phyloP scores from a whole-genome alignment of 2,113 vertebrate species.

The Sinocyclocheilus maitianheensis region DNA sequence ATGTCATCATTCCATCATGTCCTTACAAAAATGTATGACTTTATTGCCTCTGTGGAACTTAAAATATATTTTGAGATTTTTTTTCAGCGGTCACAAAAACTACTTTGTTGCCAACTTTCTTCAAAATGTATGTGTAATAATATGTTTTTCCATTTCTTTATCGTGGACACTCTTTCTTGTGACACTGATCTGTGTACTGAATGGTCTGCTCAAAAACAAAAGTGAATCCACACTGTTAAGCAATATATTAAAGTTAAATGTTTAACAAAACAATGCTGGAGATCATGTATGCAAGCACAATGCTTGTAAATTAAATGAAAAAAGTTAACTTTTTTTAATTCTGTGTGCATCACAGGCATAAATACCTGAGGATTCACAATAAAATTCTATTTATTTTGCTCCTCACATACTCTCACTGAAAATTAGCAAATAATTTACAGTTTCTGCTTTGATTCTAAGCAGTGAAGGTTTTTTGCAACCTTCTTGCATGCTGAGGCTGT shows the following conservation, averaged over 20 bases:
- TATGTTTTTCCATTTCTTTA: background rate
- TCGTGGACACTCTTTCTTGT: background rate
- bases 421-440: background rate
- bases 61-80: background rate
- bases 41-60: background rate
- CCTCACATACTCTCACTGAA: background rate
- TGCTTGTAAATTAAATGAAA: background rate
- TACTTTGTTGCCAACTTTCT: background rate
- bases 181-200: background rate
- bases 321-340: background rate
- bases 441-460: background rate
- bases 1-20: background rate
- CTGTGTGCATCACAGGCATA: background rate
- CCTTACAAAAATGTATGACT: background rate
- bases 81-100: background rate
- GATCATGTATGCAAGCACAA: background rate
- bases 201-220: background rate
- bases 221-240: background rate
- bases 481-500: slow-evolving; percentile 14
- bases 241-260: background rate
- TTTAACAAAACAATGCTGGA: background rate
- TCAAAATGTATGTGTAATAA: background rate
- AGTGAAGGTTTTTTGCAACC: slow-evolving; percentile 6
- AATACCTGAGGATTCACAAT: background rate
- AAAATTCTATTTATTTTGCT: background rate